Conservation (phyloP, 2,113 vertebrate genomes). For the Lampris incognitus region DNA sequence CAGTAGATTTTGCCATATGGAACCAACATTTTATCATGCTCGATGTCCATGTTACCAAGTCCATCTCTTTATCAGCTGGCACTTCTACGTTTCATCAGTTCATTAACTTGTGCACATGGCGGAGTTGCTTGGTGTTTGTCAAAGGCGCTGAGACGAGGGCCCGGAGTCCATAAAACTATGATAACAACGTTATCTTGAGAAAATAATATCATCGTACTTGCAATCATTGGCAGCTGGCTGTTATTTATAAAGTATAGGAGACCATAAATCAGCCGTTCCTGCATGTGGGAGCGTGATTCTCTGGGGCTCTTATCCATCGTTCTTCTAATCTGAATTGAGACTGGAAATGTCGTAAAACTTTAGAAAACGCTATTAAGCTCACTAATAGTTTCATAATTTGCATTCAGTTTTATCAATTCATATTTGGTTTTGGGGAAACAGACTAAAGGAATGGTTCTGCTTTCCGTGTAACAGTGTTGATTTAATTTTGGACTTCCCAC, state of each 20-base stretch:
- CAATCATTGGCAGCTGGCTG: background rate
- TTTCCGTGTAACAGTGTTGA: too few relatives aligned
- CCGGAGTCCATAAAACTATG: slow-evolving; percentile 9
- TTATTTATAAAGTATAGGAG: background rate
- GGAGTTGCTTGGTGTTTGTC: background rate
- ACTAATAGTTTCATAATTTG: too few relatives aligned
- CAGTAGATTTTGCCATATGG: too few relatives aligned
- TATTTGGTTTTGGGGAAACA: background rate
- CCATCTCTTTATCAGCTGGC: slow-evolving; percentile 53
- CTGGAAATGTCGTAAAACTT: background rate
- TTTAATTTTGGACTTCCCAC: background rate
- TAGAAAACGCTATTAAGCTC: too few relatives aligned
- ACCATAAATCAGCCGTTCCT: background rate
- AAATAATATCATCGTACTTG: background rate
- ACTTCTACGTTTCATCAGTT: slow-evolving; percentile 50
- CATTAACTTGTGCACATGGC: slow-evolving; percentile 49
- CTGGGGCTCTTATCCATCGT: slow-evolving; percentile 1
- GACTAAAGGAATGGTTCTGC: too few relatives aligned
- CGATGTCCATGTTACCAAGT: slow-evolving; percentile 25
- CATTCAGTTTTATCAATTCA: background rate
- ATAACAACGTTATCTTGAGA: background rate
- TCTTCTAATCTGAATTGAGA: background rate
- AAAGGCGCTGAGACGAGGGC: slow-evolving; percentile 5
- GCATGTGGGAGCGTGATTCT: background rate
- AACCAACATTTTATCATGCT: too few relatives aligned